Conservation (phyloP, 2,888 invertebrate genomes). For the Hirtodrosophila duncani region DNA sequence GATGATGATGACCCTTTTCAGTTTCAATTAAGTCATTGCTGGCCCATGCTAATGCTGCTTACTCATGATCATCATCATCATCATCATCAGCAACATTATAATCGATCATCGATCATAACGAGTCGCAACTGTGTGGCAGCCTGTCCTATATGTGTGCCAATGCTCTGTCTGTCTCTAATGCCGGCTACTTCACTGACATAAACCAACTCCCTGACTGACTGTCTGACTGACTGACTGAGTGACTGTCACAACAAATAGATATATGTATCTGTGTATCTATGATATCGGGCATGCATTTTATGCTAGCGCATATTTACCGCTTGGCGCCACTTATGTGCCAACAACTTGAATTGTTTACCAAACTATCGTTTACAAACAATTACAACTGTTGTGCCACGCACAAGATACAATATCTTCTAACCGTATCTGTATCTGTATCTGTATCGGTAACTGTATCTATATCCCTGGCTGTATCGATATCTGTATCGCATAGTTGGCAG, state of each 20-base stretch:
- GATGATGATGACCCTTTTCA: slow-evolving; percentile 24
- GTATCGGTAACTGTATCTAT: not conserved
- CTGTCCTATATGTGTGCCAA: too few relatives aligned
- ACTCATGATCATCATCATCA: slow-evolving; percentile 39
- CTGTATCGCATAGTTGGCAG: slow-evolving; percentile 13
- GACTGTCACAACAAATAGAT: slow-evolving; percentile 36
- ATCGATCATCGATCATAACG: slow-evolving; percentile 52
- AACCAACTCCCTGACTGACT: too few relatives aligned
- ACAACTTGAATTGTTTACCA: slow-evolving; percentile 55
- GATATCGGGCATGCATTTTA: slow-evolving; percentile 33
- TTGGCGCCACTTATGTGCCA: slow-evolving; percentile 64
- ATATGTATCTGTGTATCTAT: slow-evolving; percentile 33
- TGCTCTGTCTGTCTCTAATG: too few relatives aligned
- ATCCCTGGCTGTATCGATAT: not conserved
- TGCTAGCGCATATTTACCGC: slow-evolving; percentile 56
- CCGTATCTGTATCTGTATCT: slow-evolving; percentile 11
- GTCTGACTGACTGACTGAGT: slow-evolving; percentile 24
- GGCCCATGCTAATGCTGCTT: slow-evolving; percentile 36
- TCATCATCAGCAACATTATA: slow-evolving; percentile 49
- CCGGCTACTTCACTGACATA: too few relatives aligned
- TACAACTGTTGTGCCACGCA: slow-evolving; percentile 60
- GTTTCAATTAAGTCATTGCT: slow-evolving; percentile 19
- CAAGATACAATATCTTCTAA: slow-evolving; percentile 20
- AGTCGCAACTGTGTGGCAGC: slow-evolving; percentile 12
- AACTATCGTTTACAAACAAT: slow-evolving; percentile 71